Percentiles rank a stretch among this genome's conserved stretches.
Evolutionary conservation across 2,888 invertebrate genomes (phyloP).

Genomic region (Monoplex corrugatus): DNA sequence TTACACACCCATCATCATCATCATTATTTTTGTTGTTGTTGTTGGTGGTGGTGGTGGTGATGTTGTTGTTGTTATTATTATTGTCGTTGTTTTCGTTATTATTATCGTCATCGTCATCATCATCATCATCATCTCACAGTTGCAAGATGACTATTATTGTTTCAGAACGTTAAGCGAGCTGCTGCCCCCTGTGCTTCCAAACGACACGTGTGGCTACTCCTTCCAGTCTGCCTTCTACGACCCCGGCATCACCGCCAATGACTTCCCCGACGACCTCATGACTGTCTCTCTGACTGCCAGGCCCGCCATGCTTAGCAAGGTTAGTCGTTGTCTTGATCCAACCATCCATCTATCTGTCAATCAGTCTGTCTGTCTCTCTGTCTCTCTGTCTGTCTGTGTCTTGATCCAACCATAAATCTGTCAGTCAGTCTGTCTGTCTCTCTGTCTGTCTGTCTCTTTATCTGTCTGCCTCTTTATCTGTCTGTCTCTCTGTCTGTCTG

Average conservation of each 20-base stretch:
- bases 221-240: constrained; percentile 78
- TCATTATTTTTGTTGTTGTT: no score
- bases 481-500: not conserved
- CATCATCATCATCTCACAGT: no score
- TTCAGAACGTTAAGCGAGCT: constrained; percentile 59
- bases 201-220: constrained; percentile 69
- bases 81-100: no score
- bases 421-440: no score
- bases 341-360: no score
- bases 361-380: not conserved
- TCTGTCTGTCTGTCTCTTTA: no score
- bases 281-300: constrained; percentile 59
- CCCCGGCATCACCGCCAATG: constrained; percentile 60
- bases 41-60: no score
- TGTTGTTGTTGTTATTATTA: no score
- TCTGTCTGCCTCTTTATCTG: not conserved
- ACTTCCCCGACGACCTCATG: constrained; percentile 56
- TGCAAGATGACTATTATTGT: not conserved
- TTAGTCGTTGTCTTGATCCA: not conserved
- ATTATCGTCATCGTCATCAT: no score
- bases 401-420: no score
- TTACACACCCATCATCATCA: no score
- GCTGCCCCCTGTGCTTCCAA: constrained; percentile 58
- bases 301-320: constrained; percentile 51
- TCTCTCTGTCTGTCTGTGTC: not conserved